A percentile compares a stretch with the other conserved stretches of the same genome.
These are phyloP conservation scores for Leucophenga maculata DNA, from an alignment of 2,888 invertebrate species.

Conservation along the genomic window DNA sequence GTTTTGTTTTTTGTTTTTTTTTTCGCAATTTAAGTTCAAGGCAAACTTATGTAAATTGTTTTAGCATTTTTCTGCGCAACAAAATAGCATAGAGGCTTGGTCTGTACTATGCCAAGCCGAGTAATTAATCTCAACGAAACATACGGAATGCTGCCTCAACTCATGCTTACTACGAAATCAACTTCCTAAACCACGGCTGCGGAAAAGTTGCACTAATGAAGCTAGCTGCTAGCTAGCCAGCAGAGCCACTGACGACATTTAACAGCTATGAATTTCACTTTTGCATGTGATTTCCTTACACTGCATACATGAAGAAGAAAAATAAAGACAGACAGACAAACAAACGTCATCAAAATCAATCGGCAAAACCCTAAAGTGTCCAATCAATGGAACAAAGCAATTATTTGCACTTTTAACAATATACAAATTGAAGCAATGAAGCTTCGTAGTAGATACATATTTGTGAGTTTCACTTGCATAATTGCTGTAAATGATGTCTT, in stretches of 20 bases:
- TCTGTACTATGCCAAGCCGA: background rate
- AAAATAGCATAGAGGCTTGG: slow-evolving; percentile 1
- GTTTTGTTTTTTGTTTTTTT: background rate
- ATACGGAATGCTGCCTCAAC: background rate
- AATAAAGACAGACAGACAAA: too few species aligned
- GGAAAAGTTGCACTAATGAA: too few species aligned
- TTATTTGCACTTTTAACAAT: background rate
- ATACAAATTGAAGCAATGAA: background rate
- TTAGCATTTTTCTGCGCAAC: slow-evolving; percentile 4
- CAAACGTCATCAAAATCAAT: too few species aligned
- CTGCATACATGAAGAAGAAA: too few species aligned
- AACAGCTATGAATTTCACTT: too few species aligned
- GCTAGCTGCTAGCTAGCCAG: too few species aligned
- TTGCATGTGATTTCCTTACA: too few species aligned
- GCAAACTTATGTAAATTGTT: slow-evolving; percentile 24
- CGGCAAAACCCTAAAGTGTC: too few species aligned
- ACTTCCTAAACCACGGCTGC: too few species aligned
- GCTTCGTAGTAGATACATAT: too few species aligned
- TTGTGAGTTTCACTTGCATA: slow-evolving; percentile 12
- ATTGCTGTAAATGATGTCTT: background rate
- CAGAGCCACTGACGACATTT: too few species aligned
- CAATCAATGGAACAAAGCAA: background rate
- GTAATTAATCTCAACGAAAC: slow-evolving; percentile 8
- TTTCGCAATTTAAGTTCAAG: slow-evolving; percentile 20
- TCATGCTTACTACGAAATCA: too few species aligned